Evolutionary conservation across 2,797 vertebrate species (phyloP), one percentile per base, ranked within the genome.

Genomic region (Coregonus suidteri): DNA sequence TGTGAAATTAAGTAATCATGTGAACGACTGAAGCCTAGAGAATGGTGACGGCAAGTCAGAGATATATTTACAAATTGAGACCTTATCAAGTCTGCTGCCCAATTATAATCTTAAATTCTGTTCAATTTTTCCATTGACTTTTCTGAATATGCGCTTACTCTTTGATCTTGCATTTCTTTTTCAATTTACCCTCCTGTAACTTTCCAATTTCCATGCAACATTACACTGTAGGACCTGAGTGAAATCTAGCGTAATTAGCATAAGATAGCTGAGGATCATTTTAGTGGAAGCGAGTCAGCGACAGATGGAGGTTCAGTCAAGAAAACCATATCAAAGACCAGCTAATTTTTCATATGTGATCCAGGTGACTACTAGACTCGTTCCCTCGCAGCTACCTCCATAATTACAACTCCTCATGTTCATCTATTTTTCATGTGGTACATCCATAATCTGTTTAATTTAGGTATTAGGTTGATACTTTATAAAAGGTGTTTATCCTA

Each of bases 221-320:
- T 68, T 68, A 25, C 52, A 30, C 56, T 66, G 15, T 20, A 3
- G 65, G 31, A 16, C 51, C n/a, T 47, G 34, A 30, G 14, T 37
- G 69, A 56, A 59, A 66, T 59, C 70, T 25, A 53, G 7, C 25
- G 2, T 67, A 54, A 69, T 78, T 64, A 31, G 15, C 73, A 78
- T 41, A 37, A 68, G 35, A 51, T 41, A 34, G 37, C 31, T 69
- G 70, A 75, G 53, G 71, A 51, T 72, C 1, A 20, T 53, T 72
- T 54, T 54, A 54, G 34, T 72, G 51, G 14, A 47, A 13, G 41
- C 0, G 41, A 47, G 41, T 47, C 71, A 37, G 70, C 37, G 37
- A 53, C 69, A 75, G 73, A 78, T 53, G 64, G 31, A 34, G 77
- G 53, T 54, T 76, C 4, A 4, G 35, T 67, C 64, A 52, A 72